Evolutionary conservation across 2,113 vertebrate species (phyloP), one percentile per base, ranked within the genome.

Genomic region (Sylvilagus bachmani): DNA sequence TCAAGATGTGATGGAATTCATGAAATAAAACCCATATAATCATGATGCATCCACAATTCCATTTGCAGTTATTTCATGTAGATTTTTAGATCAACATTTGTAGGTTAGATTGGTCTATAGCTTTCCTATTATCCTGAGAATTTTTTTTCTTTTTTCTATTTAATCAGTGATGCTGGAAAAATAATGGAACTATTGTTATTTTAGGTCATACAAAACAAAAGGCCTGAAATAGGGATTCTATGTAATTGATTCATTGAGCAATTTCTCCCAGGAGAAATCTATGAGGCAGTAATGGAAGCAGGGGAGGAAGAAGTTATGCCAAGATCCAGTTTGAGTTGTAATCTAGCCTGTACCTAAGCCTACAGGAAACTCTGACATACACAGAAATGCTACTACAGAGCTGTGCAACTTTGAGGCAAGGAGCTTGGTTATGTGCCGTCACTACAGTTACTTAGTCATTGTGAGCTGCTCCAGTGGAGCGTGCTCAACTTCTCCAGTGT

Each of bases 11-110:
- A 44, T 75, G 24, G 25, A 12, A 66, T 53, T 51, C 69, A 62
- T 70, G 75, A 62, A 86, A 86, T 82, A 80, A 93, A 93, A 73
- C 21, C 29, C 58, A 74, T 80, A 61, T 61, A 24, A 16, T 84
- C 9, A 6, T 58, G 27, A 36, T 38, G n/a, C 19, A 62, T 2
- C 21, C 33, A 5, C 73, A 66, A 80, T 66, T 80, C 58, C 55
- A 81, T 29, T 67, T 74, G 22, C 2, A 10, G 25, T 93, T 84
- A 49, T n/a, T 85, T 58, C 64, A 81, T 86, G 51, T 61, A 49
- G 14, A 53, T 77, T 91, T 93, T 77, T 12, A 33, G 53, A 51
- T 83, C 64, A 27, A 4, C 25, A 53, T 62, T 53, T 25, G 12
- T 61, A 71, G 36, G 51, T 29, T n/a, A 31, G 17, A 92, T 25